Conservation (phyloP, 2,113 vertebrate species). For the Cavia aperea region DNA sequence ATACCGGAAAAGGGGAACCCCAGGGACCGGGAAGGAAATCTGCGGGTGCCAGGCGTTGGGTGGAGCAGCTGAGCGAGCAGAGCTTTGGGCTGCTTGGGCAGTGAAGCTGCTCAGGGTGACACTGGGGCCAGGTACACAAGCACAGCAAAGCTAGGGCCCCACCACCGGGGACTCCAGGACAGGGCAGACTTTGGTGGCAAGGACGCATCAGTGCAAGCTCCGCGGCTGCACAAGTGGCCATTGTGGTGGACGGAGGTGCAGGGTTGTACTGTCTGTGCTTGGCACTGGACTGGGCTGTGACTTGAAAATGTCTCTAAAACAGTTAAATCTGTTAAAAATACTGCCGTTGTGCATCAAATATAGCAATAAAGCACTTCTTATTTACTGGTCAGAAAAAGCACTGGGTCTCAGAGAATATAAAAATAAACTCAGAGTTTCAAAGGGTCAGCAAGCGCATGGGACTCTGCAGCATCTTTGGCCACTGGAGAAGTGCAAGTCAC, state of each 20-base stretch:
- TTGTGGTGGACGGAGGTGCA: neutral
- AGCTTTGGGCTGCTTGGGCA: neutral
- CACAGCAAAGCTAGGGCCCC: neutral
- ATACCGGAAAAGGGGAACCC: neutral
- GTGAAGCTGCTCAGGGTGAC: neutral
- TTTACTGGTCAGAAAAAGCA: neutral
- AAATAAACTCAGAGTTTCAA: neutral
- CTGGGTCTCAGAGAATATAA: neutral
- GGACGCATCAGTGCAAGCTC: neutral
- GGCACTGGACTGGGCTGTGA: neutral
- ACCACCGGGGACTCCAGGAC: neutral
- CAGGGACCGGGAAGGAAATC: neutral
- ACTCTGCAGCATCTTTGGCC: neutral
- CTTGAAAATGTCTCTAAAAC: neutral
- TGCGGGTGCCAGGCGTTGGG: too few species aligned
- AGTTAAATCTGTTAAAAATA: neutral
- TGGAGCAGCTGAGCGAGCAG: neutral
- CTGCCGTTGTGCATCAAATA: neutral
- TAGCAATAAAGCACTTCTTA: neutral
- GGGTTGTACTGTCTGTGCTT: neutral
- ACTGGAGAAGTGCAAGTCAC: neutral
- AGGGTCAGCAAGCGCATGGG: neutral
- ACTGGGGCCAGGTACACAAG: neutral
- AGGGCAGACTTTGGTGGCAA: neutral
- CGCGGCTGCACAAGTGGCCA: neutral